Conservation (phyloP, 2,888 invertebrate species). For the Mylabris sibirica region DNA sequence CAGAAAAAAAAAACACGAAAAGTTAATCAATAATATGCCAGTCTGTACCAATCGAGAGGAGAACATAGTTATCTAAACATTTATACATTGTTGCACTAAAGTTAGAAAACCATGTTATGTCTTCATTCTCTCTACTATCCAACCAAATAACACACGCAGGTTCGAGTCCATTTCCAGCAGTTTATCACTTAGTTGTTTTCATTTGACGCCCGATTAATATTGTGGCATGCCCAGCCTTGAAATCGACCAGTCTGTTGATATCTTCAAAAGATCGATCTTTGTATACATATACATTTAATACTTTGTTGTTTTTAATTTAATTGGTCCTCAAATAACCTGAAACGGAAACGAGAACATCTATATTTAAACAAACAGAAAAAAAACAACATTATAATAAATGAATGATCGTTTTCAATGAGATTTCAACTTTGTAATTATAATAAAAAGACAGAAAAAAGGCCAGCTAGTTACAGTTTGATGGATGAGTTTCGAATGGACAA, state of each 20-base stretch:
- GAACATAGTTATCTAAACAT: conserved; percentile 21
- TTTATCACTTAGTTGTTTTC: conserved; percentile 63
- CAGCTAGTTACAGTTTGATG: not conserved
- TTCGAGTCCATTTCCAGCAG: conserved; percentile 61
- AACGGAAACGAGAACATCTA: not conserved
- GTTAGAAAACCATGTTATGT: conserved; percentile 52
- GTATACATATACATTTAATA: conserved; percentile 31
- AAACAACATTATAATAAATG: not conserved
- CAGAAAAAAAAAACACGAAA: conserved; percentile 27
- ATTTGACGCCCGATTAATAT: conserved; percentile 63
- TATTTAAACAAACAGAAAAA: not conserved
- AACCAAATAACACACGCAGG: conserved; percentile 58
- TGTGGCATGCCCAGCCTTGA: conserved; percentile 60
- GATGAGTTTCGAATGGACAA: not conserved
- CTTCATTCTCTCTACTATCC: conserved; percentile 54
- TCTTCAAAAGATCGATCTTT: conserved; percentile 53
- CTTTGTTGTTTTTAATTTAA: conserved; percentile 21
- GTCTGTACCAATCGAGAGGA: conserved; percentile 45
- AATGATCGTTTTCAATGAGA: not conserved
- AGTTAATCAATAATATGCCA: conserved; percentile 48
- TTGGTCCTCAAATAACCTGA: not conserved
- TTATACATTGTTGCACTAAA: conserved; percentile 34
- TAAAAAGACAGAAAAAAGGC: not conserved
- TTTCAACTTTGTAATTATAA: not conserved
- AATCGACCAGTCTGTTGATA: conserved; percentile 54